These are phyloP conservation scores for Crocuta crocuta DNA, from an alignment of 2,113 vertebrate species.

Conservation along the genomic window DNA sequence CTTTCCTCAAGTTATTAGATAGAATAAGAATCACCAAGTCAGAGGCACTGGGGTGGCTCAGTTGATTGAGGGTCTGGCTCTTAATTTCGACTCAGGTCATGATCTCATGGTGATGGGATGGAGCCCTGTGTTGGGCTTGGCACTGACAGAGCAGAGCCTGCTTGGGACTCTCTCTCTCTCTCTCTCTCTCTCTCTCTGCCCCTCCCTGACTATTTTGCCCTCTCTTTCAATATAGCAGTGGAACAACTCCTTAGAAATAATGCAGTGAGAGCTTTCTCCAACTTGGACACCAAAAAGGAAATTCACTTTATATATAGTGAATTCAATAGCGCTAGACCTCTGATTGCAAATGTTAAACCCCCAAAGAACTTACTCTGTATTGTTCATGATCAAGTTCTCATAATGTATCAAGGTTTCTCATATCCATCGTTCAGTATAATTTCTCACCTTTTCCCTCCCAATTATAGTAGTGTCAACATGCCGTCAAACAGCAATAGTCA, in stretches of 20 bases:
- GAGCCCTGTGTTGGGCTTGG: too few species aligned
- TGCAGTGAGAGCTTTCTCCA: not conserved
- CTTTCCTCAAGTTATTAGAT: not conserved
- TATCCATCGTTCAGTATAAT: not conserved
- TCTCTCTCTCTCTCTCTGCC: too few species aligned
- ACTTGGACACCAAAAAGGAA: not conserved
- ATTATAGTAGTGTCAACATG: not conserved
- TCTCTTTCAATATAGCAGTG: not conserved
- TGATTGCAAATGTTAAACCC: not conserved
- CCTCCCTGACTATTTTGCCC: too few species aligned
- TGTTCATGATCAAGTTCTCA: not conserved
- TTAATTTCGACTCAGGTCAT: too few species aligned
- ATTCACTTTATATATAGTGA: not conserved
- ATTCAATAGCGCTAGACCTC: not conserved
- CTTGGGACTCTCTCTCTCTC: too few species aligned
- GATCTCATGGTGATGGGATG: too few species aligned
- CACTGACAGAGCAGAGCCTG: too few species aligned
- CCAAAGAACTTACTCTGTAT: not conserved
- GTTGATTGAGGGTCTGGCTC: too few species aligned
- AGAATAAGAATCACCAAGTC: not conserved
- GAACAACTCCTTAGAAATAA: not conserved
- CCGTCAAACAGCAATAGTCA: not conserved
- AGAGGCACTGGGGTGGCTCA: too few species aligned
- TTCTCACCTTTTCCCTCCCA: not conserved
- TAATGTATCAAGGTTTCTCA: not conserved